phyloP scores from a whole-genome alignment of 2,113 vertebrate species.

The Pelusios castaneus region DNA sequence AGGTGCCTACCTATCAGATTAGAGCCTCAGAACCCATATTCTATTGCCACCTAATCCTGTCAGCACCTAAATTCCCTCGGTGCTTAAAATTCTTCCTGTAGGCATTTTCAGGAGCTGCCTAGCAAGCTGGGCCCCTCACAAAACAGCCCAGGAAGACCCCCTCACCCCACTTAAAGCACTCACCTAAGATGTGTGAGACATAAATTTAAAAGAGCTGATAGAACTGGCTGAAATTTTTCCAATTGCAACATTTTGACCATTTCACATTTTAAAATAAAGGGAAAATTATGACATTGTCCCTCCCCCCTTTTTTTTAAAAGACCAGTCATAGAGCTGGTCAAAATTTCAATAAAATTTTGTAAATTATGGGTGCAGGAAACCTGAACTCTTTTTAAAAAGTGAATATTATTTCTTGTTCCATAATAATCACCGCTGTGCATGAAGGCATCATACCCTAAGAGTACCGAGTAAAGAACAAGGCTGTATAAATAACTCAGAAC shows the following conservation, averaged over 20 bases:
- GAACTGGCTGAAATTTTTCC: neutral
- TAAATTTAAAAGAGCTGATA: neutral
- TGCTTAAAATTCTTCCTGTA: neutral
- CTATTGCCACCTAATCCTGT: neutral
- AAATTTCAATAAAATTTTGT: neutral
- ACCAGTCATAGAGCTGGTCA: neutral
- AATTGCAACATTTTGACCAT: neutral
- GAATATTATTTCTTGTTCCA: neutral
- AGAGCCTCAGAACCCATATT: neutral
- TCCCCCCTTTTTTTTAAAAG: neutral
- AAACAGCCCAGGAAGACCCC: neutral
- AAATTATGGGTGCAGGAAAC: neutral
- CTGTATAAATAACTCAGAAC: neutral
- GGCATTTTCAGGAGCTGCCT: neutral
- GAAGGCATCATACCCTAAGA: neutral
- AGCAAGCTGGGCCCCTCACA: neutral
- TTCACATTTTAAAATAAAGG: neutral
- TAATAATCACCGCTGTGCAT: neutral
- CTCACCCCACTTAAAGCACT: neutral
- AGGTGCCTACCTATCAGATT: neutral
- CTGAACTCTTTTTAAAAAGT: neutral
- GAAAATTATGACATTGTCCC: neutral
- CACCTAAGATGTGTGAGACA: neutral
- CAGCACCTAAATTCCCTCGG: neutral
- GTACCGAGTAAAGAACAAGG: neutral